phyloP scores from a whole-genome alignment of 2,888 invertebrate genomes.

The Drosophila mulleri region DNA sequence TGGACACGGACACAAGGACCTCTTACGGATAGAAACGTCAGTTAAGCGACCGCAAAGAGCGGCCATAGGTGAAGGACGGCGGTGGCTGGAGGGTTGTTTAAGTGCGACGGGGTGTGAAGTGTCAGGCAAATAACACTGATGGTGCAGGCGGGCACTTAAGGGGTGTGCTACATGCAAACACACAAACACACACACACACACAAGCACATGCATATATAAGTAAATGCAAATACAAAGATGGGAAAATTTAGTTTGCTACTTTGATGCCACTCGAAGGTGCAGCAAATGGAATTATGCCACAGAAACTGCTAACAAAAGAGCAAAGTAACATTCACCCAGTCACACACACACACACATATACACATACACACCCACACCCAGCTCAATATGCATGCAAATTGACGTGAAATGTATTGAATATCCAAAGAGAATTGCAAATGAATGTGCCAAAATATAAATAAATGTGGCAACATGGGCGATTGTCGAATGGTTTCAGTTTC shows the following conservation, averaged over 20 bases:
- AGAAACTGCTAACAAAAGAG: not conserved
- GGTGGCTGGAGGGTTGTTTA: constrained; percentile 4
- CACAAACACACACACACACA: constrained; percentile 1
- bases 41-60: constrained; percentile 72
- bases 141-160: constrained; percentile 45
- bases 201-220: not conserved
- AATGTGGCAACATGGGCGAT: not conserved
- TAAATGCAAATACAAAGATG: constrained; percentile 38
- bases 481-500: not conserved
- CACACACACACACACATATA: not conserved
- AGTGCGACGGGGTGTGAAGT: constrained; percentile 63
- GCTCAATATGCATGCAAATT: constrained; percentile 44
- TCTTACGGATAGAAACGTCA: constrained; percentile 70
- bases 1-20: constrained; percentile 13
- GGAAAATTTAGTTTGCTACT: constrained; percentile 38
- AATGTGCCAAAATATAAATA: constrained; percentile 25
- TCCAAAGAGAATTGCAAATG: constrained; percentile 63
- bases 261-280: constrained; percentile 35
- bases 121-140: constrained; percentile 60
- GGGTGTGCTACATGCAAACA: constrained; percentile 33
- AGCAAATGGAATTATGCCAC: constrained; percentile 40
- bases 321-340: not conserved
- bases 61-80: not conserved
- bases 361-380: not conserved
- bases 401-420: constrained; percentile 54